Conservation (phyloP, 2,888 invertebrate species). For the Clostera curtula region DNA sequence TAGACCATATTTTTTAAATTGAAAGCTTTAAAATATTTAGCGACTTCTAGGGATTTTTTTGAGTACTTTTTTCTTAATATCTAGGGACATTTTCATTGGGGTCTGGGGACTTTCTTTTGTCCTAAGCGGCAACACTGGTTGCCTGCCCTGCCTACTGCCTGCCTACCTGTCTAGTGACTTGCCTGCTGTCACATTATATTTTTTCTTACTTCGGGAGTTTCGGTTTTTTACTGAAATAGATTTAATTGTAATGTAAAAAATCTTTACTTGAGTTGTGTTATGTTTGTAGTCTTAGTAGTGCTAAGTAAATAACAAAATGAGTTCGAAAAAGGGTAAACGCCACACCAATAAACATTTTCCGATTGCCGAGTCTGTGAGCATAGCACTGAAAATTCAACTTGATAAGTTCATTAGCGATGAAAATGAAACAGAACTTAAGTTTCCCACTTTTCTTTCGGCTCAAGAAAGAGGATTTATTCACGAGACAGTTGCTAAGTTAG, state of each 20-base stretch:
- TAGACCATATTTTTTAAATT: too few relatives aligned
- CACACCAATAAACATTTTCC: slow-evolving; percentile 61
- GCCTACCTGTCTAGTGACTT: too few relatives aligned
- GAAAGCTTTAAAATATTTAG: too few relatives aligned
- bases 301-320: slow-evolving; percentile 34
- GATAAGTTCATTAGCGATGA: slow-evolving; percentile 64
- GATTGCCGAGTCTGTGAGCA: slow-evolving; percentile 66
- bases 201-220: too few relatives aligned
- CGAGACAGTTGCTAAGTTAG: slow-evolving; percentile 78
- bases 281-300: slow-evolving; percentile 4
- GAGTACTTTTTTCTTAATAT: too few relatives aligned
- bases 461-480: slow-evolving; percentile 89
- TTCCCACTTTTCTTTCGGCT: slow-evolving; percentile 84
- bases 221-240: too few relatives aligned
- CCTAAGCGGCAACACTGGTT: too few relatives aligned
- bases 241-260: slow-evolving; percentile 1
- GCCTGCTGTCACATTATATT: too few relatives aligned
- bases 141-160: too few relatives aligned
- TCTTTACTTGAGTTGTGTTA: not conserved
- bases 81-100: too few relatives aligned
- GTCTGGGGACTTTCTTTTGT: too few relatives aligned
- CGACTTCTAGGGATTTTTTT: too few relatives aligned
- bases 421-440: slow-evolving; percentile 70
- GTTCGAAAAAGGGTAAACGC: slow-evolving; percentile 58
- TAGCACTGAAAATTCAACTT: slow-evolving; percentile 64